Percentiles rank a stretch among this genome's conserved stretches.
Evolutionary conservation across 64 coral and sea anemone genomes (phyloP).

Genomic region (Astreopora myriophthalma): DNA sequence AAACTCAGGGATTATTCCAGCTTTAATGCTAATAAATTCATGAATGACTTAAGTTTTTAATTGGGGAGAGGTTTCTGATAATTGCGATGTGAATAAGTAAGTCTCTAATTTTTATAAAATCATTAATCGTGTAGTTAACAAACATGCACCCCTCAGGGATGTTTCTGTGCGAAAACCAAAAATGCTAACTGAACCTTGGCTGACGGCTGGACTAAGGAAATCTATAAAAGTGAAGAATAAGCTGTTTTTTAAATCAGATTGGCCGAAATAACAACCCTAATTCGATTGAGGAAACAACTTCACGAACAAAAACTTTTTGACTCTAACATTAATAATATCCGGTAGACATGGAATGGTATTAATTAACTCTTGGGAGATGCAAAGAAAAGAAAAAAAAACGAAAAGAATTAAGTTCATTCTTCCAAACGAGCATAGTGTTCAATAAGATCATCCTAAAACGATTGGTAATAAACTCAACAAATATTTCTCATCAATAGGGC

Average conservation of each 20-base stretch:
- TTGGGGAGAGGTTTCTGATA: no score
- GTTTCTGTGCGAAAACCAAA: no score
- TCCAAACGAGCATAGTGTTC: background rate
- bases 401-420: background rate
- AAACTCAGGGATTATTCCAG: no score
- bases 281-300: background rate
- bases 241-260: background rate
- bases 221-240: background rate
- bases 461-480: background rate
- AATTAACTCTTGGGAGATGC: slow-evolving; percentile 14
- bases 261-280: background rate
- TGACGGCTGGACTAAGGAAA: background rate
- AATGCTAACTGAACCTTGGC: background rate
- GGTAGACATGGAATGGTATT: slow-evolving; percentile 19
- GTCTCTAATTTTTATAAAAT: background rate
- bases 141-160: background rate
- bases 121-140: background rate
- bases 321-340: slow-evolving; percentile 27
- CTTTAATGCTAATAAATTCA: no score
- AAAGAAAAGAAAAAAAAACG: background rate
- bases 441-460: background rate
- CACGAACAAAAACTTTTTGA: slow-evolving; percentile 16
- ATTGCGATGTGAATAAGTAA: no score
- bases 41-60: no score
- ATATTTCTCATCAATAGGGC: background rate